Base-by-base conservation (phyloP, 2,113 vertebrate genomes). In the Neodon shergylaensis region DNA sequence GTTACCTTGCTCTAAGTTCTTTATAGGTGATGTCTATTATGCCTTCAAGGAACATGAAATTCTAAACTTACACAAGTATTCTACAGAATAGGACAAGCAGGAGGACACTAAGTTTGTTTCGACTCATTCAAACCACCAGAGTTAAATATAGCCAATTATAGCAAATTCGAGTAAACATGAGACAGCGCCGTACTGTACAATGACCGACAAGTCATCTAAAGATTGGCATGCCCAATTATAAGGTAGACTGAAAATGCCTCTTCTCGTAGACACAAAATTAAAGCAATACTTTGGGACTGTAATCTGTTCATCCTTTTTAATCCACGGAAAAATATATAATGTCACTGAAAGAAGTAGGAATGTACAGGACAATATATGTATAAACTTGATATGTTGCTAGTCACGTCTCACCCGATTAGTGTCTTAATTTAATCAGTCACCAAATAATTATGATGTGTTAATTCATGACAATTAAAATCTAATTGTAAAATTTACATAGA, bases 391-490 rank as follows among this genome's bases (percentile, higher is more conserved):
- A 85, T 63, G 88, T 44, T 82, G 33, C 65, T 22, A 68, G 17
- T 52, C 68, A 77, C 7, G n/a, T 86, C 49, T 93, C 3, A 92
- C 52, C 33, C 31, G 66, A 83, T 44, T 95, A 95, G 84, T 39
- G 66, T 73, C 68, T 49, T 52, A 70, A 72, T 54, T 93, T 36
- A 89, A 54, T 77, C 70, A 81, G 77, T 95, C 22, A 28, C 16
- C 54, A 89, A 76, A 88, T 74, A 93, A 85, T 81, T 39, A 21
- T 39, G 83, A 77, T 90, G 85, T 6, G 86, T 52, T 52, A 66
- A 92, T 90, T 92, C 17, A 73, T 16, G 24, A 36, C 7, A 83
- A 52, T 90, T 87, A 82, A 87, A 97, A 76, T 28, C 26, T 77
- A 72, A 49, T 83, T 87, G 4, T 90, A 77, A 89, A 94, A 72